These are phyloP conservation scores for Nestor notabilis DNA, from an alignment of 2,113 vertebrate species.

Conservation along the genomic window DNA sequence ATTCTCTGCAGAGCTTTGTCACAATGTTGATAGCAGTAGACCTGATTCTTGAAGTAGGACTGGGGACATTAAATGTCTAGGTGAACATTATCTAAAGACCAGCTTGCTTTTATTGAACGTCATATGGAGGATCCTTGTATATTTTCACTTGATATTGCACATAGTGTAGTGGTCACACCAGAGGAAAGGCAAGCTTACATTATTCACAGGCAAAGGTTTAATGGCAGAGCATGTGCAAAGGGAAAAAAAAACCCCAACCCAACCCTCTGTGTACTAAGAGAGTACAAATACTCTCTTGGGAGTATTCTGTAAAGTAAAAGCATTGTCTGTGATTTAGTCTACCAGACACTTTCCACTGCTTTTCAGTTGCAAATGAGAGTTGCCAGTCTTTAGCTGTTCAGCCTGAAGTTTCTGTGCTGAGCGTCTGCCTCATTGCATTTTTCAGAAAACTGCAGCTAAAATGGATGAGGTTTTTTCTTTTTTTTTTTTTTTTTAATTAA, in stretches of 20 bases:
- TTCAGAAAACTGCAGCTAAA: background rate
- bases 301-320: background rate
- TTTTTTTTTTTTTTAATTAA: background rate
- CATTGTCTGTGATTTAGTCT: background rate
- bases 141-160: background rate
- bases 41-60: background rate
- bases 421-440: background rate
- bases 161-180: background rate
- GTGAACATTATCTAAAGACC: rapidly evolving
- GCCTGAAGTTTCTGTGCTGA: background rate
- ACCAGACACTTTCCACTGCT: background rate
- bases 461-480: background rate
- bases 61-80: background rate
- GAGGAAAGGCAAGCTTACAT: background rate
- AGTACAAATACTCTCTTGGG: background rate
- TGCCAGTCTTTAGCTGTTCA: background rate
- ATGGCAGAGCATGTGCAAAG: background rate
- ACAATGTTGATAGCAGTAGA: rapidly evolving
- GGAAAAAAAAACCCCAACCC: no score
- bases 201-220: background rate
- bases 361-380: background rate
- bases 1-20: background rate
- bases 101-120: background rate
- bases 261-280: no score
- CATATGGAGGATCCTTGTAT: background rate